Evolutionary conservation across 1,140 invertebrate genomes (phyloP), one percentile per base, ranked within the genome.

Genomic region (Triops longicaudatus): DNA sequence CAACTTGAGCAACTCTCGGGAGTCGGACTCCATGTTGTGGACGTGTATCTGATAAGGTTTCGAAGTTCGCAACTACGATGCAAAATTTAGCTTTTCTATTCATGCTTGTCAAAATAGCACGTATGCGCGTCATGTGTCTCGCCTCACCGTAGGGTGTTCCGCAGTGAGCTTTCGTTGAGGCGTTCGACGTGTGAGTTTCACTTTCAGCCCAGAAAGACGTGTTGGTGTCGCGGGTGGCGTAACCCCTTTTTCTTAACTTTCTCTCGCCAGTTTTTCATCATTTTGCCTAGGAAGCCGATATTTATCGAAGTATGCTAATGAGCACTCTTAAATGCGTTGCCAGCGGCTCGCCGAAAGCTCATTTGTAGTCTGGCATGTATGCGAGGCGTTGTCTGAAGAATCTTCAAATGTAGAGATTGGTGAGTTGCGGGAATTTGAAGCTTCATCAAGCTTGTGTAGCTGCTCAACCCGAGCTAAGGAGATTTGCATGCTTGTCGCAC

Each of bases 401-500:
- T 63, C 50, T 63, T 63, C 22, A n/a, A 63, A 17, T n/a, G 50
- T 63, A 14, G 50, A 22, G 50, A n/a, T 63, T 10, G 50, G 50
- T 63, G 17, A 63, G 50, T 63, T 63, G n/a, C 31, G 50, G 50
- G 50, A 63, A 63, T 63, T 63, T 22, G 50, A 63, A 63, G 10
- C 50, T 63, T 63, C 22, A 63, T 63, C 50, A 63, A 17, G 50
- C 17, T 63, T 9, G 50, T 63, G n/a, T 22, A 2, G 10, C 50
- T 22, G 50, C 50, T 22, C 50, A 63, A 22, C 17, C 50, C 22
- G 50, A 63, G 10, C 50, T 6, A 17, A 63, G 5, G 50, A 17
- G 50, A 63, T 63, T 22, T 63, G 50, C 50, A 63, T 63, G 50
- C 50, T 63, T 63, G 50, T 63, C 50, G 50, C n/a, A 63, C 14